Percentiles rank a stretch among this genome's conserved stretches.
Evolutionary conservation across 1,140 invertebrate genomes (phyloP).

Genomic region (Aphelinus atriplicis): DNA sequence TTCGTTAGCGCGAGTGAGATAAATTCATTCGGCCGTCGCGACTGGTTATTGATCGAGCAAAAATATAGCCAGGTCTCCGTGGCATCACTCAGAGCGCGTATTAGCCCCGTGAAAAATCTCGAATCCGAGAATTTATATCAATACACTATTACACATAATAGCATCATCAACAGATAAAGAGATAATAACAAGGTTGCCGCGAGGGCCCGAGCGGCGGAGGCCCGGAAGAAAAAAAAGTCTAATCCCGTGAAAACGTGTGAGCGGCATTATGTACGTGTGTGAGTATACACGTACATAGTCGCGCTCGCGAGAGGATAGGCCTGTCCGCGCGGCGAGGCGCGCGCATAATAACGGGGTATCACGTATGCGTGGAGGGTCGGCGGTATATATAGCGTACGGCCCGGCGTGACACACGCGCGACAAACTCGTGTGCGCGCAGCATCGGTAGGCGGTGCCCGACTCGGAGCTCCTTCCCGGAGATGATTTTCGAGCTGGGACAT

Average conservation of each 20-base stretch:
- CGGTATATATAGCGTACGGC: slow-evolving; percentile 5
- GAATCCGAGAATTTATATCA: too few relatives aligned
- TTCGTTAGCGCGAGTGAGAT: too few relatives aligned
- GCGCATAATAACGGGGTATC: slow-evolving; percentile 24
- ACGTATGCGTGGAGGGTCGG: not conserved
- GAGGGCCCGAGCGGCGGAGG: not conserved
- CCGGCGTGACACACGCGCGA: slow-evolving; percentile 36
- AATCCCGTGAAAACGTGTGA: slow-evolving; percentile 10
- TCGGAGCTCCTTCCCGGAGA: slow-evolving; percentile 23
- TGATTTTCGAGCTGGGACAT: slow-evolving; percentile 26
- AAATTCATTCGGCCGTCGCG: too few relatives aligned
- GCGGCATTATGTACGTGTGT: too few relatives aligned
- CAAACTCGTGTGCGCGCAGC: slow-evolving; percentile 34
- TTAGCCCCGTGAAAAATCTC: too few relatives aligned
- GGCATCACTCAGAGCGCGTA: too few relatives aligned
- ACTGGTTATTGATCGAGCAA: too few relatives aligned
- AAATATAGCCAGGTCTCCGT: too few relatives aligned
- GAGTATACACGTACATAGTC: not conserved
- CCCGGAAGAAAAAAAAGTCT: slow-evolving; percentile 9
- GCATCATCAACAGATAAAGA: slow-evolving; percentile 5
- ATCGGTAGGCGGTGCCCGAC: slow-evolving; percentile 37
- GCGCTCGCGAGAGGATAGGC: not conserved
- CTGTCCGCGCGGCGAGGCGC: not conserved
- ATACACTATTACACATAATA: not conserved
- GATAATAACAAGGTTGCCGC: slow-evolving; percentile 6